Evolutionary conservation across 2,888 invertebrate species (phyloP), one percentile per base, ranked within the genome.

Genomic region (Amphipoea oculea): DNA sequence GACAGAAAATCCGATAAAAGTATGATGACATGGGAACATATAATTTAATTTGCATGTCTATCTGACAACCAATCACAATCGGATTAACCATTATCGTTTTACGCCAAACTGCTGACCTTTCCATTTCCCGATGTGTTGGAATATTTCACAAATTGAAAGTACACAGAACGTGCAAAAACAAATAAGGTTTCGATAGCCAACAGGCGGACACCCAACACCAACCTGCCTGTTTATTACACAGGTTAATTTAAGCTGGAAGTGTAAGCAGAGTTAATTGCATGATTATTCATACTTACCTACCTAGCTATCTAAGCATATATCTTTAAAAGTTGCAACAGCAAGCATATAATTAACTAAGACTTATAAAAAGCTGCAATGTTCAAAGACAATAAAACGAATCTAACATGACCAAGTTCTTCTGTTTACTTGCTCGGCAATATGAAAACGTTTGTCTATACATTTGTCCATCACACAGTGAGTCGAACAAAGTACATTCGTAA

Each of bases 401-500:
- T 45, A 68, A 73, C 63, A 79, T 45, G 17, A 48, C 42, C 75
- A 48, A 63, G 69, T 68, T 71, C 12, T 73, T 71, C 66, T 86
- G 74, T 86, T 79, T 86, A 79, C 76, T 66, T 12, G 76, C 29
- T 69, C 65, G 76, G 71, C 67, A 79, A 85, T 70, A 85, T 85
- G 82, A 85, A 84, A 79, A 74, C 73, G 71, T 86, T 86, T 60
- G 65, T 2, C 74, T 63, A 81, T 72, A 81, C 77, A 74, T 76
- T 72, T 86, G 80, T 75, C 73, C 73, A 79, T 84, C 66, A 75
- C 74, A 82, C 72, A 74, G 81, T 54, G 45, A 84, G 74, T 29
- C 73, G 60, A 73, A 77, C 84, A 68, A 82, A 74, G 85, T 78
- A 82, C 86, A 65, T 85, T 82, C 86, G 84, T 85, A 85, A 85